Evolutionary conservation across 2,888 invertebrate genomes (phyloP).

Genomic region (Endotricha flammealis): DNA sequence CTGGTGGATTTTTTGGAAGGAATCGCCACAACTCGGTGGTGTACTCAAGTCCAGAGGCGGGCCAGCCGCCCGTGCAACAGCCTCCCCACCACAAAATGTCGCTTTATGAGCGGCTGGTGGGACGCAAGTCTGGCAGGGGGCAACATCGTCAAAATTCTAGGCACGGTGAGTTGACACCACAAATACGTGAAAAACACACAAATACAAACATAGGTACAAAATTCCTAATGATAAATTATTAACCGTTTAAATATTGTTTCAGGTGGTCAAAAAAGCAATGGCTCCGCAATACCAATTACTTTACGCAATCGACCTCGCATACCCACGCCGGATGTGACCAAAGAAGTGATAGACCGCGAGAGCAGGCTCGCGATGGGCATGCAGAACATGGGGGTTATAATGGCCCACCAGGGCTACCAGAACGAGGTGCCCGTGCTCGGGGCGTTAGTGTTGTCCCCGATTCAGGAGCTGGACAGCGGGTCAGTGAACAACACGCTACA

Average conservation of each 20-base stretch:
- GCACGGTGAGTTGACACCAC: slow-evolving; percentile 75
- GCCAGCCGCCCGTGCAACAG: slow-evolving; percentile 54
- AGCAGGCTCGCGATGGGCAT: slow-evolving; percentile 78
- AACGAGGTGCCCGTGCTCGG: slow-evolving; percentile 86
- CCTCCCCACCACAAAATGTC: slow-evolving; percentile 84
- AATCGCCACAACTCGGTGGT: slow-evolving; percentile 88
- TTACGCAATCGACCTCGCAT: slow-evolving; percentile 90
- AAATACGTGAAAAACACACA: no score
- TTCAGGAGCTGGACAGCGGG: slow-evolving; percentile 88
- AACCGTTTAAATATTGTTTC: slow-evolving; percentile 12
- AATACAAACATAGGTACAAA: no score
- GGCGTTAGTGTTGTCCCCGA: slow-evolving; percentile 87
- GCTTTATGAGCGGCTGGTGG: slow-evolving; percentile 89
- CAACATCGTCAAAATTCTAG: slow-evolving; percentile 80
- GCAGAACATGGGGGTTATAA: slow-evolving; percentile 81
- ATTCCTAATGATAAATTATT: no score
- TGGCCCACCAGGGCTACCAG: slow-evolving; percentile 81
- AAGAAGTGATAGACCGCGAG: slow-evolving; percentile 86
- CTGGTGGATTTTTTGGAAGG: slow-evolving; percentile 84
- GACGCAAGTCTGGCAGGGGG: slow-evolving; percentile 86
- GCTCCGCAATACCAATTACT: slow-evolving; percentile 81
- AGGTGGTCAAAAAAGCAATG: slow-evolving; percentile 85
- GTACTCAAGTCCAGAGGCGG: slow-evolving; percentile 81
- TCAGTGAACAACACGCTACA: slow-evolving; percentile 86
- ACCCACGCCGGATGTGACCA: slow-evolving; percentile 92